A percentile compares a stretch with the other conserved stretches of the same genome.
phyloP scores from a whole-genome alignment of 2,113 vertebrate genomes.

The Psilopogon haemacephalus region DNA sequence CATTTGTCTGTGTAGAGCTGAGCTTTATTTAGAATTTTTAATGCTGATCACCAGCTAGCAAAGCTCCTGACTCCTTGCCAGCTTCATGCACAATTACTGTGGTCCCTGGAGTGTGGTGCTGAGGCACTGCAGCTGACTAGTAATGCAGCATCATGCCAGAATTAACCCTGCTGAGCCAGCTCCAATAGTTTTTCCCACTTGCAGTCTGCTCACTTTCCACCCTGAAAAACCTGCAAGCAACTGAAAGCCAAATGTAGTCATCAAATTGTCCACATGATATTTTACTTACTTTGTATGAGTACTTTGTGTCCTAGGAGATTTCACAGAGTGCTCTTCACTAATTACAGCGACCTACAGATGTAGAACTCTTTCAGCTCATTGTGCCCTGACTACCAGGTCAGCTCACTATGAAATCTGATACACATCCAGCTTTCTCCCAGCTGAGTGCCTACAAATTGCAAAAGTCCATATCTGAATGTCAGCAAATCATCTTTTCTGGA shows the following conservation, averaged over 20 bases:
- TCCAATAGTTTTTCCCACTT: conserved; percentile 34
- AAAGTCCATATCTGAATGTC: neutral
- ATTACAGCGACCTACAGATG: neutral
- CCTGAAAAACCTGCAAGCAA: conserved; percentile 18
- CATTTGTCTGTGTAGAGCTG: neutral
- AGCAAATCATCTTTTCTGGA: neutral
- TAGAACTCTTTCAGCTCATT: neutral
- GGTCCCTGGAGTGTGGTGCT: conserved; percentile 34
- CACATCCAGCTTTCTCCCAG: neutral
- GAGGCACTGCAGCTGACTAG: conserved; percentile 48
- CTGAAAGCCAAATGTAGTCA: neutral
- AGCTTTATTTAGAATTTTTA: conserved; percentile 64
- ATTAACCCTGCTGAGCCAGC: conserved; percentile 68
- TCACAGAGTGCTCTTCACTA: neutral
- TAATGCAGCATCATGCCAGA: conserved; percentile 55
- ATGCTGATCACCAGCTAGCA: conserved; percentile 52
- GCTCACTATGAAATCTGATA: neutral
- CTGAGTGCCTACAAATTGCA: neutral
- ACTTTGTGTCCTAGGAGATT: conserved; percentile 1
- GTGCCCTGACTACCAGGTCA: neutral
- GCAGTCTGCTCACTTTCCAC: conserved; percentile 21
- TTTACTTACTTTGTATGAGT: neutral
- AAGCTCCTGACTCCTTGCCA: conserved; percentile 51
- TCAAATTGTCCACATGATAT: neutral
- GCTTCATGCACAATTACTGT: conserved; percentile 35